Base-by-base conservation (phyloP, 2,888 invertebrate species). In the Tipula lateralis region DNA sequence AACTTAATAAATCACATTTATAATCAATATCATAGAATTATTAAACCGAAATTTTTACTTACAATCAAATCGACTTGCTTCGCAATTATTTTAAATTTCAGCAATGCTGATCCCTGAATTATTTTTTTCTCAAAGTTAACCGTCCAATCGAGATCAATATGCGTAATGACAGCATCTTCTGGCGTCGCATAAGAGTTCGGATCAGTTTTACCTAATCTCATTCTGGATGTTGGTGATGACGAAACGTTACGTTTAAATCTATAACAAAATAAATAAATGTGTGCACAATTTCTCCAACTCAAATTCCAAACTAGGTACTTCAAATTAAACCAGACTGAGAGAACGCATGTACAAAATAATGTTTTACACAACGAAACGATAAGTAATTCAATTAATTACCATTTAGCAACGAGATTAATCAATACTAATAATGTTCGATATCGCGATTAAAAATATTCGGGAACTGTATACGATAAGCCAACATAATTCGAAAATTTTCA, bases 151-250 rank as follows among this genome's bases (percentile, higher is more conserved):
- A 97, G 88, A 84, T 92, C 91, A 84, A 94, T 92, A 87, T 94
- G 92, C 84, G 91, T 93, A 16, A 96, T 92, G 34, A 92, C 89
- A 29, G 93, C 93, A 86, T 92, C 89, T 88, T 95, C 95, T 87
- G 96, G 96, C 87, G 94, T 92, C 1, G 96, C 94, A 90, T 93
- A 96, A 0, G 96, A 96, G 88, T 94, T 95, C 0, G 97, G 96
- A 92, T 97, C 97, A 85, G 92, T 90, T 84, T 93, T 93, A 90
- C 96, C 95, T 87, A 96, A 90, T 86, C 91, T 91, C 83, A 83
- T 83, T 29, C 4, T 82, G 9, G 30, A 30, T 30, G 6, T 3
- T 66, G 9, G 0, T 50, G 44, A 16, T 16, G 7, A 24, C 24
- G 36, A 7, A 32, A n/a, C n/a, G 32, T 50, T 6, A 4, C 44